Evolutionary conservation across 2,888 invertebrate genomes (phyloP), one percentile per base, ranked within the genome.

Genomic region (Trichogramma evanescens): DNA sequence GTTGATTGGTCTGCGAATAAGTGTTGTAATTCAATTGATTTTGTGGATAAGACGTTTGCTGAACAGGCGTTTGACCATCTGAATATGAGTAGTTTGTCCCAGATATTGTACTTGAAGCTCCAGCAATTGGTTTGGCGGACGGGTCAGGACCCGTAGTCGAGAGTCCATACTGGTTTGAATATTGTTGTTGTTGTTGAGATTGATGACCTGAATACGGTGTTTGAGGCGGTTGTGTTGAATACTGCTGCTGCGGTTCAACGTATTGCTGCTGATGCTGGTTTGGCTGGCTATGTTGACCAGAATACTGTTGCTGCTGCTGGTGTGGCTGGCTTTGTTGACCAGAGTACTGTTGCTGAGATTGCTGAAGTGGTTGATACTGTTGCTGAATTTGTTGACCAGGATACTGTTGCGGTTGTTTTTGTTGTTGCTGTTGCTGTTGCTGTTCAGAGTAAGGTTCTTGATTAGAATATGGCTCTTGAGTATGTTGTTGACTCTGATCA

Each of bases 401-500:
- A 10, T 5, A 13, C 13, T 10, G 48, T 6, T 48, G 26, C 4
- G 57, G n/a, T 59, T 65, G 56, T 71, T 71, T 50, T 74, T 74
- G 62, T 74, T 76, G 48, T 76, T 69, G 48, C 66, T 68, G 48
- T 76, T 69, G 48, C 66, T 68, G 48, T 67, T 71, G 74, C 46
- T 56, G 60, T n/a, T 10, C 60, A 3, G 68, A 66, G 6, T 69
- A 67, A 59, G 69, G 67, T 44, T 66, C 67, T 42, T 75, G 75
- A 55, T 69, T 72, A 6, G 72, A 70, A 54, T 73, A 75, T 65
- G 48, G n/a, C 10, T 48, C 10, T 6, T 48, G 48, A 1, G 48
- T 48, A 13, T 48, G 48, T 10, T 48, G 48, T 10, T 48, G 48
- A 48, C 5, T 10, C 8, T 48, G 48, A 48, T 48, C 6, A 13